phyloP scores from a whole-genome alignment of 2,113 vertebrate species.

The Thamnophis sirtalis region DNA sequence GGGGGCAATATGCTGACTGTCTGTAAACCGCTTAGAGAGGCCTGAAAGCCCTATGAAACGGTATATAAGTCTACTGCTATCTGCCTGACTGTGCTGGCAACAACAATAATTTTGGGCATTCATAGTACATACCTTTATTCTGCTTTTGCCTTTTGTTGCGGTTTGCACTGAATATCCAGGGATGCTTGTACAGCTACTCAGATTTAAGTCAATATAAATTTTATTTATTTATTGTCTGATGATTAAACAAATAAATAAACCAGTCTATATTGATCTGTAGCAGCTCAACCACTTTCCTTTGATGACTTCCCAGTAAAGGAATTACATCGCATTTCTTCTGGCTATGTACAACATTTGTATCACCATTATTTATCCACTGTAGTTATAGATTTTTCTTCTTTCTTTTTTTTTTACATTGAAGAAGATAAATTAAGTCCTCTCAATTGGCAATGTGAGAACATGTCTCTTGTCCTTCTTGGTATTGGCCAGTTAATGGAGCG shows the following conservation, averaged over 20 bases:
- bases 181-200: background rate
- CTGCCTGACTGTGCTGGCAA: background rate
- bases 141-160: background rate
- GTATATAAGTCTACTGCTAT: no score
- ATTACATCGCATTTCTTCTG: background rate
- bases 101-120: background rate
- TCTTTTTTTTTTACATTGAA: constrained; percentile 4
- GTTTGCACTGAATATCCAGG: background rate
- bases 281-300: background rate
- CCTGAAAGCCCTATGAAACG: no score
- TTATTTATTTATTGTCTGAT: background rate
- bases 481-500: constrained; percentile 41
- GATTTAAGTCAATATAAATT: background rate
- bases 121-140: background rate
- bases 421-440: constrained; percentile 29
- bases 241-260: background rate
- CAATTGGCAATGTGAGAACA: constrained; percentile 17
- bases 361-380: constrained; percentile 24
- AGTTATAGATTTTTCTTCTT: constrained; percentile 22
- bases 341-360: background rate
- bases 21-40: no score
- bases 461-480: constrained; percentile 24
- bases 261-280: background rate
- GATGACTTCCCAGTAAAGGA: background rate
- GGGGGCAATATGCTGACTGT: no score